phyloP scores from a whole-genome alignment of 92 coral and sea anemone species.

The Parazoanthus swiftii region DNA sequence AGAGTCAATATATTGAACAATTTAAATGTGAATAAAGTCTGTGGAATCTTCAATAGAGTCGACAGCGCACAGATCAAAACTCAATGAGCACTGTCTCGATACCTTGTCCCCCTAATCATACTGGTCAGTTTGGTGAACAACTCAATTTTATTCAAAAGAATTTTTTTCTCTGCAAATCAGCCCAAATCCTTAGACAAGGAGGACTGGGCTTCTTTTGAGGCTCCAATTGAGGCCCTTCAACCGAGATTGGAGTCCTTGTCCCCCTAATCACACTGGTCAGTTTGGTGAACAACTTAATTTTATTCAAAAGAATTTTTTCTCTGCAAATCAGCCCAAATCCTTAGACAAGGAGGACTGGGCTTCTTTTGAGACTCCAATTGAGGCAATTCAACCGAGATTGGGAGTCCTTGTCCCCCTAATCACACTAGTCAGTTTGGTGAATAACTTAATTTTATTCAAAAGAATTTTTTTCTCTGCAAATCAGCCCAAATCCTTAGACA shows the following conservation, averaged over 20 bases:
- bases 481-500: too few relatives aligned
- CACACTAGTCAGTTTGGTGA: too few relatives aligned
- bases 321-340: neutral
- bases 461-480: neutral
- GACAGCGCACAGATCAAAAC: neutral
- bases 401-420: neutral
- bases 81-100: too few relatives aligned
- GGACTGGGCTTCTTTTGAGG: too few relatives aligned
- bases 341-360: too few relatives aligned
- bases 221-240: neutral
- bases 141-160: neutral
- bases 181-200: too few relatives aligned
- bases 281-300: neutral
- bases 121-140: constrained; percentile 1
- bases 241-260: neutral
- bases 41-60: too few relatives aligned
- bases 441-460: neutral
- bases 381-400: neutral
- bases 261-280: neutral
- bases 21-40: too few relatives aligned
- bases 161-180: neutral
- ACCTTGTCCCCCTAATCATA: neutral
- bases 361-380: neutral
- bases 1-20: too few relatives aligned
- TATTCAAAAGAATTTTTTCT: neutral